These are phyloP conservation scores for Magallana nippona DNA, from an alignment of 2,888 invertebrate genomes.

Conservation along the genomic window DNA sequence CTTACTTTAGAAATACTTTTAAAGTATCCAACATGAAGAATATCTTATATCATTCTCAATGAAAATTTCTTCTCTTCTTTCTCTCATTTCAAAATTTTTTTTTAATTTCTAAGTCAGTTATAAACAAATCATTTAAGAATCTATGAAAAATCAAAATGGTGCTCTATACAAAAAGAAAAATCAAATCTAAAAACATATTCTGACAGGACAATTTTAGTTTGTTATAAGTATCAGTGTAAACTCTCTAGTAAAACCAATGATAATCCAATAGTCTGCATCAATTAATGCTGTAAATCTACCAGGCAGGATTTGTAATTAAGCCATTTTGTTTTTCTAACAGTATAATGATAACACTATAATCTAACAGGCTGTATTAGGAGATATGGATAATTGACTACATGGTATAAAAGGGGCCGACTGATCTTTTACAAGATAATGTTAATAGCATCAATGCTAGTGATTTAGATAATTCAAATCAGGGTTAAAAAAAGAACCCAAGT, in stretches of 20 bases:
- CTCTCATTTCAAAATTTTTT: no score
- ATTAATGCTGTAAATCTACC: neutral
- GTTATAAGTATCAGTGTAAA: neutral
- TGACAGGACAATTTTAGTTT: neutral
- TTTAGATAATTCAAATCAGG: neutral
- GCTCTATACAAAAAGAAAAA: neutral
- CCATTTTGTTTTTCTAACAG: neutral
- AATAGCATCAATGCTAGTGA: neutral
- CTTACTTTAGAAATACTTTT: no score
- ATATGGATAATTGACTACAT: neutral
- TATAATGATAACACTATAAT: neutral
- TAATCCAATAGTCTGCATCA: no score
- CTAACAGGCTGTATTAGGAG: neutral
- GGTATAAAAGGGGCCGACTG: neutral
- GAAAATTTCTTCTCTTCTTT: no score
- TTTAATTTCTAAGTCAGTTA: no score
- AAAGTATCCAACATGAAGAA: no score
- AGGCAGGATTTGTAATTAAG: constrained; percentile 6
- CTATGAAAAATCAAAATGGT: constrained; percentile 14
- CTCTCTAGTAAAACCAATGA: neutral
- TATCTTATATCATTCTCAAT: no score
- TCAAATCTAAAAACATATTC: neutral
- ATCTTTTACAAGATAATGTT: neutral
- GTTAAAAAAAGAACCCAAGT: no score
- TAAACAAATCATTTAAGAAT: neutral